These are phyloP conservation scores for Himalopsyche japonica DNA, from an alignment of 2,888 invertebrate genomes.

Conservation along the genomic window DNA sequence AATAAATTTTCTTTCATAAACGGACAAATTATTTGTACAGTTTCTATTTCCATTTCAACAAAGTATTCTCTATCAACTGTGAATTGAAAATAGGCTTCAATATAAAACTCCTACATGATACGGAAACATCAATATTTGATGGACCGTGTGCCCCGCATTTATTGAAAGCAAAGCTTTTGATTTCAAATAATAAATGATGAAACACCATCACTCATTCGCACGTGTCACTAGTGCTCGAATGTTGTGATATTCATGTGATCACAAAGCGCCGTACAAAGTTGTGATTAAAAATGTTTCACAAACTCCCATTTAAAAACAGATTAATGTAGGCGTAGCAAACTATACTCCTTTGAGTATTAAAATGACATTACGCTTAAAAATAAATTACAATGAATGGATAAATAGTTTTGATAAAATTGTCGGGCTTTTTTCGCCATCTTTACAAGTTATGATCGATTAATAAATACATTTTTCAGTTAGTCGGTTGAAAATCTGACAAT, in stretches of 20 bases:
- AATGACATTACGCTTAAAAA: too few relatives aligned
- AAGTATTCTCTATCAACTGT: neutral
- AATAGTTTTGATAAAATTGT: too few relatives aligned
- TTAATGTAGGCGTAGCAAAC: neutral
- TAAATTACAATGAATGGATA: too few relatives aligned
- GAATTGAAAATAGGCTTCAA: neutral
- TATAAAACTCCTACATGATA: neutral
- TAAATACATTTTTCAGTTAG: too few relatives aligned
- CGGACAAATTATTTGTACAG: too few relatives aligned
- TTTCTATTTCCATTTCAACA: too few relatives aligned
- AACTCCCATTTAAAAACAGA: neutral
- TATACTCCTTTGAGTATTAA: neutral
- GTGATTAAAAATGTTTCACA: neutral
- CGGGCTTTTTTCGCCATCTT: too few relatives aligned
- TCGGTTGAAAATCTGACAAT: too few relatives aligned
- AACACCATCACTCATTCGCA: neutral
- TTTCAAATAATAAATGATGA: neutral
- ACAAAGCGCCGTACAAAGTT: neutral
- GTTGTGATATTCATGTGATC: neutral
- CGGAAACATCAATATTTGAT: neutral
- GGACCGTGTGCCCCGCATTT: neutral
- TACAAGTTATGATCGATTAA: too few relatives aligned
- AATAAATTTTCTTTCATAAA: too few relatives aligned
- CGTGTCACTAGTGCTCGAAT: neutral
- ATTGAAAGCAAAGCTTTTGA: neutral